These are phyloP conservation scores for Poecilus cupreus DNA, from an alignment of 2,888 invertebrate genomes.

Conservation along the genomic window DNA sequence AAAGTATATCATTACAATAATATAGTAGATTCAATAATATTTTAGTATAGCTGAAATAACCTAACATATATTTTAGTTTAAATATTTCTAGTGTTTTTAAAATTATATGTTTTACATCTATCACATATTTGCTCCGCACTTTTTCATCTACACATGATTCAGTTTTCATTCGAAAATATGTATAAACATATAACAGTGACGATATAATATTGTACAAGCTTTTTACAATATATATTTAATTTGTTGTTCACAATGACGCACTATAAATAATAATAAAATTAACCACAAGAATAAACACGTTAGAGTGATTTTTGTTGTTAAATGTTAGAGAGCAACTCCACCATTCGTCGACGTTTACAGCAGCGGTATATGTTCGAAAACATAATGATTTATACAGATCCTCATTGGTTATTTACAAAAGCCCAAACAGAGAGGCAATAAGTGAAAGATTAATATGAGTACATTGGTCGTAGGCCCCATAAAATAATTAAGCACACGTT, in stretches of 20 bases:
- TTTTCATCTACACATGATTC: conserved; percentile 27
- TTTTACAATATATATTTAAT: conserved; percentile 52
- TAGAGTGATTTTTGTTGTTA: too few species aligned
- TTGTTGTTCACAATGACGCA: conserved; percentile 9
- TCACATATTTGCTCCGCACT: conserved; percentile 54
- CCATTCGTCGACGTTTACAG: too few species aligned
- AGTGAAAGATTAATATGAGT: not conserved
- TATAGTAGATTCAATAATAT: conserved; percentile 26
- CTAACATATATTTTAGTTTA: conserved; percentile 33
- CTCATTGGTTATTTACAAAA: conserved; percentile 4
- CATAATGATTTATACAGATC: not conserved
- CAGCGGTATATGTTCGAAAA: not conserved
- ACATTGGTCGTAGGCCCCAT: conserved; percentile 22
- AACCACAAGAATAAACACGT: too few species aligned
- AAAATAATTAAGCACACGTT: conserved; percentile 16
- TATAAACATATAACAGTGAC: conserved; percentile 53
- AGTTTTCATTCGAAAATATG: conserved; percentile 23
- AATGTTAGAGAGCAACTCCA: too few species aligned
- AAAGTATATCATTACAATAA: conserved; percentile 35
- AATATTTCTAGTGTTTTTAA: conserved; percentile 10
- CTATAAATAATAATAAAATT: not conserved
- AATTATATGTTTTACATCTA: conserved; percentile 44
- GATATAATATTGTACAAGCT: conserved; percentile 54
- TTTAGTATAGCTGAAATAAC: conserved; percentile 42
- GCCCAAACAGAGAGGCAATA: not conserved